Evolutionary conservation across 1,140 invertebrate genomes (phyloP).

Genomic region (Drosophila arizonae): DNA sequence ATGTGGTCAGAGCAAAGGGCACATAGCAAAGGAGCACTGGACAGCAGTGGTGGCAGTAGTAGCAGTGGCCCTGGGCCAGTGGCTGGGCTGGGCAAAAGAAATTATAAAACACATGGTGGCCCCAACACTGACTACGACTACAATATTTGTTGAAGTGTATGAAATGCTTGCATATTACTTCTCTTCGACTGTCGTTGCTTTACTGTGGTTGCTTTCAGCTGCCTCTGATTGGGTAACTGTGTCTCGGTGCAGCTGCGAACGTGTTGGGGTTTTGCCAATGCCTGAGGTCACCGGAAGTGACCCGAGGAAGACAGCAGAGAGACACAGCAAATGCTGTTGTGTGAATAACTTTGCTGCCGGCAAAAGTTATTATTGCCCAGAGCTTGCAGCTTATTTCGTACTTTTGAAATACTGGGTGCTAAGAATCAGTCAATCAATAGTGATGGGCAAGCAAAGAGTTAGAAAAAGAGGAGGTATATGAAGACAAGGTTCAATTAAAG

Average conservation of each 20-base stretch:
- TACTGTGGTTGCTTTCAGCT: conserved; percentile 12
- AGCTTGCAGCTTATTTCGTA: conserved; percentile 12
- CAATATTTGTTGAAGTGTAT: conserved; percentile 58
- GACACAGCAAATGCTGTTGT: conserved; percentile 6
- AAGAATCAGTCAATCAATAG: background rate
- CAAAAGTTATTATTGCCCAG: background rate
- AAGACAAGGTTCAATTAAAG: no score
- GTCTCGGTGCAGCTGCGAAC: conserved; percentile 29
- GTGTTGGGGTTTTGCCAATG: conserved; percentile 51
- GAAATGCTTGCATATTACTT: conserved; percentile 74
- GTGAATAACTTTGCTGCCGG: conserved; percentile 30
- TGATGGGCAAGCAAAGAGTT: no score
- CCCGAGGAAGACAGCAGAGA: conserved; percentile 4
- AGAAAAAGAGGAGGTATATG: no score
- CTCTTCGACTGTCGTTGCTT: conserved; percentile 2
- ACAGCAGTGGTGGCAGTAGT: no score
- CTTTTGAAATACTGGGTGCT: background rate
- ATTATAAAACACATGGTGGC: conserved; percentile 64
- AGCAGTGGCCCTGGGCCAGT: conserved; percentile 14
- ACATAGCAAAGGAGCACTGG: background rate
- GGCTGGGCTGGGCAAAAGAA: conserved; percentile 31
- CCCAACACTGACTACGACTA: conserved; percentile 20
- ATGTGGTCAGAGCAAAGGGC: conserved; percentile 27
- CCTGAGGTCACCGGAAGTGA: conserved; percentile 65
- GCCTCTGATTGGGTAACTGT: conserved; percentile 62